These are phyloP conservation scores for Oryzias woworae DNA, from an alignment of 2,113 vertebrate genomes.

Conservation along the genomic window DNA sequence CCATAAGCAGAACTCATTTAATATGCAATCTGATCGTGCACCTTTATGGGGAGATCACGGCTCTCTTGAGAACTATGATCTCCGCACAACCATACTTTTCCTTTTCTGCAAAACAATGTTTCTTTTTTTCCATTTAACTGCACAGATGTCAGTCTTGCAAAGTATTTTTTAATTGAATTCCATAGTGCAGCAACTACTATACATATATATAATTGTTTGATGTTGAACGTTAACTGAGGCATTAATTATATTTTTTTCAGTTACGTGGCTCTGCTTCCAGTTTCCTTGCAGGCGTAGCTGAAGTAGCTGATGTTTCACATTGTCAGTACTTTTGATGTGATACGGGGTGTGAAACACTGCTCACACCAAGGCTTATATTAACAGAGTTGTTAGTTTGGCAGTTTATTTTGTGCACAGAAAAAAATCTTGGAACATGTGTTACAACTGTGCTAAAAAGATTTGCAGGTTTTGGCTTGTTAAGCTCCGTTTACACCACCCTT, in stretches of 20 bases:
- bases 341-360: conserved; percentile 9
- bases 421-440: neutral
- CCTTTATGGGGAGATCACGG: conserved; percentile 2
- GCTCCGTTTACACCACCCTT: no score
- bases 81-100: neutral
- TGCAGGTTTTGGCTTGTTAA: no score
- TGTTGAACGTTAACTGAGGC: neutral
- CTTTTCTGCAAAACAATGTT: neutral
- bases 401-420: neutral
- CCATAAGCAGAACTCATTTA: conserved; percentile 18
- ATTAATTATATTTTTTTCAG: neutral
- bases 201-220: neutral
- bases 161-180: neutral
- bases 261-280: neutral
- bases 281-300: conserved; percentile 14
- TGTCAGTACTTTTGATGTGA: conserved; percentile 1
- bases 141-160: neutral
- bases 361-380: neutral
- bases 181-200: neutral
- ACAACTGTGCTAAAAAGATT: neutral
- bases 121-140: neutral
- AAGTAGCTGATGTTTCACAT: conserved; percentile 1
- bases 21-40: neutral
- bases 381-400: neutral
- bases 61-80: neutral